phyloP scores from a whole-genome alignment of 2,113 vertebrate species.

The Nothobranchius kuhntae region DNA sequence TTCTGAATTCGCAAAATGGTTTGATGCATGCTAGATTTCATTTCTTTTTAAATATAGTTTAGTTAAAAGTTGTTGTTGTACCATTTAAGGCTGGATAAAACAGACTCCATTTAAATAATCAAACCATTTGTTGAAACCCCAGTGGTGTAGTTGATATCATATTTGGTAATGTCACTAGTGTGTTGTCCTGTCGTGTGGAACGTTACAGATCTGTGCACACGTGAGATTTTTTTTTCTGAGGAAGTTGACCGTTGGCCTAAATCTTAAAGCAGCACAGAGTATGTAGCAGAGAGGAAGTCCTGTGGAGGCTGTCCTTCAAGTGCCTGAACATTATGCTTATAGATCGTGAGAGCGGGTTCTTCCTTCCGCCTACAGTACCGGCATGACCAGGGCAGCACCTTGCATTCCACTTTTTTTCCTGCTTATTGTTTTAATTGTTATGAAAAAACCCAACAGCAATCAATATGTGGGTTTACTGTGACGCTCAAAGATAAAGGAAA shows the following conservation, averaged over 20 bases:
- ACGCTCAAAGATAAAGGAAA: not conserved
- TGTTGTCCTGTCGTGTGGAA: not conserved
- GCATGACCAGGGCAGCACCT: conserved; percentile 17
- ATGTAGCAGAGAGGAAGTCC: conserved; percentile 61
- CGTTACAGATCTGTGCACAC: no score
- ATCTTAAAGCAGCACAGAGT: conserved; percentile 44
- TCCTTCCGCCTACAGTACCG: conserved; percentile 27
- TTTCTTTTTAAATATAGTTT: no score
- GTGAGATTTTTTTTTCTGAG: conserved; percentile 27
- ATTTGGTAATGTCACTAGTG: conserved; percentile 3
- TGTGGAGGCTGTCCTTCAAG: conserved; percentile 19
- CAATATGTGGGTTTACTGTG: no score
- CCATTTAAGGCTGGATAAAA: no score
- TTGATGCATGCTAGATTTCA: no score
- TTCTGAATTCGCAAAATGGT: no score
- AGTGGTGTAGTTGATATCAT: not conserved
- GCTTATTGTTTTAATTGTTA: conserved; percentile 41
- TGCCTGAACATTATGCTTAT: conserved; percentile 17
- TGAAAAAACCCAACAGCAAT: no score
- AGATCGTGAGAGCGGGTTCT: not conserved
- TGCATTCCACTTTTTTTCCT: conserved; percentile 35
- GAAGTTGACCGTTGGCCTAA: conserved; percentile 72
- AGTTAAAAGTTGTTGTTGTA: no score
- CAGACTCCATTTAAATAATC: no score
- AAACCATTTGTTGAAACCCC: no score